Evolutionary conservation across 2,888 invertebrate species (phyloP), one percentile per base, ranked within the genome.

Genomic region (Pollenia griseotomentosa): DNA sequence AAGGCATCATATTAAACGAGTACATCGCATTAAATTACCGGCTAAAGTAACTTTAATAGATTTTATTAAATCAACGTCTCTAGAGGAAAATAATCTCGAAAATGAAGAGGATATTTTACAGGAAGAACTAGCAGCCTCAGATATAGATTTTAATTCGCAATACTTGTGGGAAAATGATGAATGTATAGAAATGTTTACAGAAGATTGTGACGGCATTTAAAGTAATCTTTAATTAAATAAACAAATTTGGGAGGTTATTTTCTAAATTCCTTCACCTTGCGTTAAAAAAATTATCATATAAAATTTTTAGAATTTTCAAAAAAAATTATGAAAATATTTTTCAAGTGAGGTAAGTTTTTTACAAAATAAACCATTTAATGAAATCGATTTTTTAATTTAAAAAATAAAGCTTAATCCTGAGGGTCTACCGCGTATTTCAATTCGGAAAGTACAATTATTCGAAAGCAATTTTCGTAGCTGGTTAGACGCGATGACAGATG

Each of bases 21-120:
- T 92, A 61, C 93, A 93, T 77, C 90, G 90, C 3, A 88, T 93
- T 2, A 90, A 91, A 57, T 86, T 93, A 16, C 92, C 93, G 0
- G 91, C 92, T 0, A 91, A 91, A 80, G 91, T 92, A 10, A 90
- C 93, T 0, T 85, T 93, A 4, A 85, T 93, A n/a, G 90, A 91
- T 87, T 92, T 90, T 81, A 88, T 89, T 2, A 89, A 84, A 7
- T 44, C 73, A 14, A n/a, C 66, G 14, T 14, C 10, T 19, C 23
- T 40, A 23, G 70, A 75, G 12, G 68, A 75, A 7, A 53, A 44
- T 10, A 3, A 7, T 2, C 14, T 11, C n/a, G 48, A 63, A 46
- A 33, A 46, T 75, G 66, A 57, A 46, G 42, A 53, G 33, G 73
- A 55, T 42, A 66, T 81, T 61, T 78, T 65, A n/a, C 40, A 73